Base-by-base conservation (phyloP, 2,888 invertebrate species). In the Ypsolopha scabrella region DNA sequence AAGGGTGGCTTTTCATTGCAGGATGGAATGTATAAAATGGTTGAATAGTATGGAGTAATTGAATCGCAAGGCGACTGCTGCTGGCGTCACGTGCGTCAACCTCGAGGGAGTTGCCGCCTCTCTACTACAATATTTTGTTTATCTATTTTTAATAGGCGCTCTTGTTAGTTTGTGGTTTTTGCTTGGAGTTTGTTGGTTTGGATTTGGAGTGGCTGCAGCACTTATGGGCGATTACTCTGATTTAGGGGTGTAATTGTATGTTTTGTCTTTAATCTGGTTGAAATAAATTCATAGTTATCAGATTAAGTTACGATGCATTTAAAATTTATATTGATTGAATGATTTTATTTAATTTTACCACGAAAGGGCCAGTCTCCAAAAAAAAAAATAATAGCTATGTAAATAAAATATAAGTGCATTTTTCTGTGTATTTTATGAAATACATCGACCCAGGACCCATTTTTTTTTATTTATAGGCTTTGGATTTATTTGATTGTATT, bases 111-210 rank as follows among this genome's bases (percentile, higher is more conserved):
- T 60, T 41, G 48, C 66, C 59, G 61, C 63, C 74, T 24, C 24
- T 24, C 24, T 24, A 24, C 66, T 62, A 63, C 74, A 72, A 67
- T 78, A 80, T 82, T 78, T 80, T 76, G 73, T 77, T 72, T 76
- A 82, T 83, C 77, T 80, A 80, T 83, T 83, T 81, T 80, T 82
- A 81, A 83, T 78, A 68, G 70, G 65, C 55, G 63, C 68, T 75
- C 67, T 65, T 70, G 75, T 74, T 77, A 77, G 79, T 81, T 72
- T 72, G 72, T 66, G 58, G 68, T 68, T 64, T 63, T 60, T 72
- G 76, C 76, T 77, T 75, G 67, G 72, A 65, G 69, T 60, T 61
- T 60, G 65, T 43, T 54, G 61, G 65, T 68, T 65, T 65, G 43
- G 24, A 4, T 43, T 24, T 14, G 8, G 13, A 3, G 13, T 43